phyloP scores from a whole-genome alignment of 2,113 vertebrate species.

The Stegastes partitus region DNA sequence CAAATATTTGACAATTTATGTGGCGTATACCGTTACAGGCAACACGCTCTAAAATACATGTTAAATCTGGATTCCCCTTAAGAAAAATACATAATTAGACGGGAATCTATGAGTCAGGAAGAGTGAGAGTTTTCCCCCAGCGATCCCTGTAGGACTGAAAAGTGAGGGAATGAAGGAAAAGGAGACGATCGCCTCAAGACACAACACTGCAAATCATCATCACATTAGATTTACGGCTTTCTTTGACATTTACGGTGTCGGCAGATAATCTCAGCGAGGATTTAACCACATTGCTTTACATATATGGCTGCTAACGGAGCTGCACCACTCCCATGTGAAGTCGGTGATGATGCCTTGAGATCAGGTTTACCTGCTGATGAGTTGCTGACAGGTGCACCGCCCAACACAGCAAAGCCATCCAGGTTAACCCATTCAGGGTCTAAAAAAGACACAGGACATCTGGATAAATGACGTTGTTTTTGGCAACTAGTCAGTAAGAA shows the following conservation, averaged over 20 bases:
- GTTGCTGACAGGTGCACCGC: slow-evolving; percentile 79
- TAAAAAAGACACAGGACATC: slow-evolving; percentile 56
- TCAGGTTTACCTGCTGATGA: slow-evolving; percentile 80
- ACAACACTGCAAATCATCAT: slow-evolving; percentile 14
- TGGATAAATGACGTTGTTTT: slow-evolving; percentile 16
- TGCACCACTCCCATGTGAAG: background rate
- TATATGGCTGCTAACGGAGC: background rate
- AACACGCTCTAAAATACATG: background rate
- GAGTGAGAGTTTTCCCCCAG: background rate
- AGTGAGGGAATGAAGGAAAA: slow-evolving; percentile 22
- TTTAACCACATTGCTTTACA: slow-evolving; percentile 21
- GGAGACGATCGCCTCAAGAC: slow-evolving; percentile 12
- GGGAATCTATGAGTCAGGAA: slow-evolving; percentile 47
- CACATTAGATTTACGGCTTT: background rate
- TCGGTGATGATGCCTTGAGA: slow-evolving; percentile 24
- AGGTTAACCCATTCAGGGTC: slow-evolving; percentile 85
- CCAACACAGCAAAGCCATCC: slow-evolving; percentile 86
- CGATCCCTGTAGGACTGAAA: slow-evolving; percentile 16
- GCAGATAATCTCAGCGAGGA: slow-evolving; percentile 12
- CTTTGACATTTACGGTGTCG: slow-evolving; percentile 34
- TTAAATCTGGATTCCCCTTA: slow-evolving; percentile 21
- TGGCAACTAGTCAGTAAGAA: background rate
- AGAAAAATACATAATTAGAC: slow-evolving; percentile 27
- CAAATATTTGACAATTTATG: slow-evolving; percentile 21
- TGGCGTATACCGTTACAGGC: background rate